Conservation (phyloP, 2,797 vertebrate genomes). For the Fratercula arctica region DNA sequence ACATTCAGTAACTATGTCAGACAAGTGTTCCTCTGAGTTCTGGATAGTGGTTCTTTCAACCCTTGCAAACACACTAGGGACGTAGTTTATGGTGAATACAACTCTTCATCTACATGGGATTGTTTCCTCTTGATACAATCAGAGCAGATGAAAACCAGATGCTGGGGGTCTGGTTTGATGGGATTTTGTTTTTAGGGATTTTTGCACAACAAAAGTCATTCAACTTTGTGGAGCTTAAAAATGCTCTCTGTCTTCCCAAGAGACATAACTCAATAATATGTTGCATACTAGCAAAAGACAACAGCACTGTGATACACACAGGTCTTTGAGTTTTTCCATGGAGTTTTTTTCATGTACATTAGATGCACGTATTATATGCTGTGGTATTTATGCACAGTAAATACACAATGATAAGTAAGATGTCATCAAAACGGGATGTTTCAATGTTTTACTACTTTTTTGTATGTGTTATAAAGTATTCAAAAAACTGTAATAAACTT, state of each 20-base stretch:
- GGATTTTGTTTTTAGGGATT: conserved; percentile 33
- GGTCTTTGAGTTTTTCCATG: not conserved
- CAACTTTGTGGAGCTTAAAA: conserved; percentile 29
- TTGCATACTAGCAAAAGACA: not conserved
- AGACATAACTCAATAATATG: conserved; percentile 16
- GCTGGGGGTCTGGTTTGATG: conserved; percentile 42
- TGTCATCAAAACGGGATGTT: not conserved
- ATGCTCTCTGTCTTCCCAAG: conserved; percentile 40
- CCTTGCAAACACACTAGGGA: conserved; percentile 9
- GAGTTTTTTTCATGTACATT: not conserved
- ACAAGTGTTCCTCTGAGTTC: not conserved
- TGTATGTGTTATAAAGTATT: not conserved
- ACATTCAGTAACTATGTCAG: not conserved
- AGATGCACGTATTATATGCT: not conserved
- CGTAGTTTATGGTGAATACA: conserved; percentile 18
- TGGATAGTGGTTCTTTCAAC: conserved; percentile 37
- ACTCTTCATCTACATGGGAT: conserved; percentile 46
- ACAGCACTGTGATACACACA: not conserved
- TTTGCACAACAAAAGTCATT: conserved; percentile 51
- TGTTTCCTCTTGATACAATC: conserved; percentile 57
- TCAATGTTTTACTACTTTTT: not conserved
- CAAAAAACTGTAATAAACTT: not conserved
- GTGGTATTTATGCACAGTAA: not conserved
- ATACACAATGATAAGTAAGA: not conserved
- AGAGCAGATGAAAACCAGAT: conserved; percentile 61